phyloP scores from a whole-genome alignment of 92 coral and sea anemone genomes.

The Phenganax marumi region DNA sequence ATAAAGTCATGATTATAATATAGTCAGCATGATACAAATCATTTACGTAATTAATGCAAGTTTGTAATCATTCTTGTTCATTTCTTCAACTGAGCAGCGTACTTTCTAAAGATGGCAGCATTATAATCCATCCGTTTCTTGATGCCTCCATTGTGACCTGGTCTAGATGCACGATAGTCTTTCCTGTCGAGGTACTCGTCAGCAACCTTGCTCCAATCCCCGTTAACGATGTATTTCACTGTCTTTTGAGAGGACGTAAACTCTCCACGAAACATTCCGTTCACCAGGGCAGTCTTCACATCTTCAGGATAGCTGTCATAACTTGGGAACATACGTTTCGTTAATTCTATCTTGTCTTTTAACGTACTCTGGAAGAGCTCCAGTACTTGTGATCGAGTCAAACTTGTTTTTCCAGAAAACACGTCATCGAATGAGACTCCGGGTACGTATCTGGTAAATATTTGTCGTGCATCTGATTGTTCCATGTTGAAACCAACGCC shows the following conservation, averaged over 20 bases:
- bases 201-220: slow-evolving; percentile 40
- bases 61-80: neutral
- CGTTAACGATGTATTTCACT: slow-evolving; percentile 23
- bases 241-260: slow-evolving; percentile 32
- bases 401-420: slow-evolving; percentile 26
- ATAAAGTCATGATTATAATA: too few relatives aligned
- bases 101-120: slow-evolving; percentile 31
- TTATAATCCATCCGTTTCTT: slow-evolving; percentile 43
- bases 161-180: slow-evolving; percentile 31
- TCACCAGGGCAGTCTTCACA: slow-evolving; percentile 31
- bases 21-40: neutral
- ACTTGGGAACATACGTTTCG: slow-evolving; percentile 24
- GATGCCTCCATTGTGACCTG: slow-evolving; percentile 18
- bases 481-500: slow-evolving; percentile 44
- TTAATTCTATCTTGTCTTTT: slow-evolving; percentile 24
- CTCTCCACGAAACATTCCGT: slow-evolving; percentile 33
- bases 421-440: slow-evolving; percentile 25
- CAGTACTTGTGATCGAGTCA: slow-evolving; percentile 12
- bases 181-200: slow-evolving; percentile 35
- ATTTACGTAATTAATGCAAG: neutral
- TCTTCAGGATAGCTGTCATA: slow-evolving; percentile 10
- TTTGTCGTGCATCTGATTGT: slow-evolving; percentile 13
- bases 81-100: slow-evolving; percentile 27
- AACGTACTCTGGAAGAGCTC: slow-evolving; percentile 24
- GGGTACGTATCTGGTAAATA: slow-evolving; percentile 16